These are phyloP conservation scores for Volucella inanis DNA, from an alignment of 2,888 invertebrate species.

Conservation along the genomic window DNA sequence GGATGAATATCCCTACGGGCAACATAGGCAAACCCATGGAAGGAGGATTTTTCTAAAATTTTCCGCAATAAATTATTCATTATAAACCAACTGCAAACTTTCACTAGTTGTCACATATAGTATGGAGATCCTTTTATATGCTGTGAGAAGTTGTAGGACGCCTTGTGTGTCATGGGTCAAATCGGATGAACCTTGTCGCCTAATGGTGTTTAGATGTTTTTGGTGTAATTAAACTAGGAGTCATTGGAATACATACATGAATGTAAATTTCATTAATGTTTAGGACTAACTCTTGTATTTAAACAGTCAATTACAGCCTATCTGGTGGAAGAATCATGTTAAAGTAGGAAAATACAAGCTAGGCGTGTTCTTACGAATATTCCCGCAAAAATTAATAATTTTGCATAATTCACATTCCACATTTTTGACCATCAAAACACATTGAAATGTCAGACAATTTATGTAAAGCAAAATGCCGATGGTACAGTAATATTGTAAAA, in stretches of 20 bases:
- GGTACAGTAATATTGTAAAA: too few species aligned
- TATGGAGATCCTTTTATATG: conserved; percentile 53
- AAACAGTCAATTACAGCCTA: too few species aligned
- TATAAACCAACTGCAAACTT: background rate
- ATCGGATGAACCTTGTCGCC: conserved; percentile 34
- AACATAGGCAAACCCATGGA: conserved; percentile 81
- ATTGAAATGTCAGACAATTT: too few species aligned
- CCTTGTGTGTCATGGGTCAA: background rate
- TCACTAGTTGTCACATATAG: background rate
- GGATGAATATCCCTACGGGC: conserved; percentile 78
- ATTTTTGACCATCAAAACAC: too few species aligned
- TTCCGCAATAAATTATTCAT: conserved; percentile 67
- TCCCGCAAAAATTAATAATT: too few species aligned
- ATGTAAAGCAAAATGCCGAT: too few species aligned
- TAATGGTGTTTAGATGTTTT: conserved; percentile 69
- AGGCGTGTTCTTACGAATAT: too few species aligned
- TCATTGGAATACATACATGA: conserved; percentile 16
- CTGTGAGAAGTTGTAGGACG: background rate
- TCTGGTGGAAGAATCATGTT: too few species aligned
- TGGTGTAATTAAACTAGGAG: conserved; percentile 33
- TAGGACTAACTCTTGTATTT: background rate
- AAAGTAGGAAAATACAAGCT: too few species aligned
- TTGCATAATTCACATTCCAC: too few species aligned
- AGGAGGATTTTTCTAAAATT: conserved; percentile 78
- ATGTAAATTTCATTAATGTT: background rate